These are phyloP conservation scores for Varroa destructor DNA, from an alignment of 1,140 invertebrate genomes.

Conservation along the genomic window DNA sequence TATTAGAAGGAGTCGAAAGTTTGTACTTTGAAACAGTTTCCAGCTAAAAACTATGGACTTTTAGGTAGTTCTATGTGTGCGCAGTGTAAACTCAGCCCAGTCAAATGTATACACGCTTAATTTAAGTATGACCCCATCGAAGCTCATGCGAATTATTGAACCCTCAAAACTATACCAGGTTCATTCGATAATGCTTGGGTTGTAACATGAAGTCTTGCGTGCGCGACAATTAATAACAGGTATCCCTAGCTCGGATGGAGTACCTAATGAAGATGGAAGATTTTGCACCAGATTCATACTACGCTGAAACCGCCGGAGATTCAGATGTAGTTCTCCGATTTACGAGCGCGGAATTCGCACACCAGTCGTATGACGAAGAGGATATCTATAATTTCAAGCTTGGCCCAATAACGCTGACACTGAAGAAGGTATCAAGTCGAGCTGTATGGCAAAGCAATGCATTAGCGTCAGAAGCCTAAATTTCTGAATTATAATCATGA, in stretches of 20 bases:
- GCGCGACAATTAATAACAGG: slow-evolving; percentile 41
- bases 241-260: slow-evolving; percentile 68
- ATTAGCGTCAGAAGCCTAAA: too few relatives aligned
- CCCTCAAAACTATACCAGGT: too few relatives aligned
- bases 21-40: background rate
- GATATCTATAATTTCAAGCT: background rate
- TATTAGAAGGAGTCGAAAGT: background rate
- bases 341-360: background rate
- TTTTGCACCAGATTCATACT: slow-evolving; percentile 46
- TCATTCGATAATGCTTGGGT: too few relatives aligned
- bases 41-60: too few relatives aligned
- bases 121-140: too few relatives aligned
- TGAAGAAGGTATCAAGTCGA: background rate
- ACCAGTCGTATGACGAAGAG: background rate
- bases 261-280: slow-evolving; percentile 55
- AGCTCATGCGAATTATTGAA: too few relatives aligned
- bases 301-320: slow-evolving; percentile 35
- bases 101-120: too few relatives aligned
- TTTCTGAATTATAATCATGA: too few relatives aligned
- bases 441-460: too few relatives aligned
- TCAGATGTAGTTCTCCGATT: slow-evolving; percentile 33
- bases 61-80: too few relatives aligned
- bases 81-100: too few relatives aligned
- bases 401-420: background rate
- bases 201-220: too few relatives aligned